phyloP scores from a whole-genome alignment of 2,888 invertebrate species.

The Metallyticus violacea region DNA sequence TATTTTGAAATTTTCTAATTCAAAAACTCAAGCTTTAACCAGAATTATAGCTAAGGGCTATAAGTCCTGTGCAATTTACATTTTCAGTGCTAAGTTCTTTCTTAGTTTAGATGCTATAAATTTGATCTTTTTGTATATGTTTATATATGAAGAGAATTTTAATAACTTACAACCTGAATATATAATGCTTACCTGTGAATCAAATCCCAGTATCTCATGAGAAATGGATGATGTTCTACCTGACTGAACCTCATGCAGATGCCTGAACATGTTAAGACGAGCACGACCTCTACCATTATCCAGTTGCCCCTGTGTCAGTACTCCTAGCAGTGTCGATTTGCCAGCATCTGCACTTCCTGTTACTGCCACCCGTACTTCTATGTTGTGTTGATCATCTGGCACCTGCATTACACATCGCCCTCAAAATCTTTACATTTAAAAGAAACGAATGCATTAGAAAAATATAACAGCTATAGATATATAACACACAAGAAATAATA shows the following conservation, averaged over 20 bases:
- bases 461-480: not conserved
- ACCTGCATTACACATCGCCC: constrained; percentile 45
- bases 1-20: too few relatives aligned
- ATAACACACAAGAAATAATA: too few relatives aligned
- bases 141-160: too few relatives aligned
- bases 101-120: too few relatives aligned
- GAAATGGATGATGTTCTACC: constrained; percentile 94
- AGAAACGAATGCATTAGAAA: constrained; percentile 11
- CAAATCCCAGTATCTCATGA: constrained; percentile 95
- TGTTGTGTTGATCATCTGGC: constrained; percentile 81
- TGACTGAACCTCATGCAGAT: constrained; percentile 42
- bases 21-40: too few relatives aligned
- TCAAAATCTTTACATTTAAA: not conserved
- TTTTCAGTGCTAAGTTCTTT: too few relatives aligned
- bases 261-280: constrained; percentile 87
- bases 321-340: constrained; percentile 95
- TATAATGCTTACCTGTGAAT: constrained; percentile 61
- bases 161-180: too few relatives aligned
- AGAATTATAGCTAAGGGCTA: too few relatives aligned
- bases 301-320: constrained; percentile 90
- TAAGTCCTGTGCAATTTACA: too few relatives aligned
- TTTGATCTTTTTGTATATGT: too few relatives aligned
- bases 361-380: constrained; percentile 89
- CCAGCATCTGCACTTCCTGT: constrained; percentile 95
- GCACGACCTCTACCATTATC: constrained; percentile 96